Evolutionary conservation across 2,888 invertebrate species (phyloP).

Genomic region (Timema cristinae): DNA sequence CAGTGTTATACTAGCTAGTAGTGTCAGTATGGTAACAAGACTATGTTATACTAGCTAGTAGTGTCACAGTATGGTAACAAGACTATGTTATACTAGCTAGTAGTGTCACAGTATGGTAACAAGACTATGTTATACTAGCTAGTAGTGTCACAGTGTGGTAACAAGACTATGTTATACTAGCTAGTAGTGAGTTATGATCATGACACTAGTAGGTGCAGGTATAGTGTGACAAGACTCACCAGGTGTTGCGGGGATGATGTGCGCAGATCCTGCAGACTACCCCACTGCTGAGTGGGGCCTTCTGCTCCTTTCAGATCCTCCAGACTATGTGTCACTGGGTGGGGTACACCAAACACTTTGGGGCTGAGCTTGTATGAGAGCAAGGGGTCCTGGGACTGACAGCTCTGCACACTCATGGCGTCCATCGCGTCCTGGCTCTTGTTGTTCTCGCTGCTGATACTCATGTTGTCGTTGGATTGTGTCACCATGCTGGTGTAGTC

Average conservation of each 20-base stretch:
- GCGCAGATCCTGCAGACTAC: constrained; percentile 63
- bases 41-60: too few relatives aligned
- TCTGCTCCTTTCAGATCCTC: constrained; percentile 44
- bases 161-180: too few relatives aligned
- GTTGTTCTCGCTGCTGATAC: constrained; percentile 35
- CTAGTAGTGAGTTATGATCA: too few relatives aligned
- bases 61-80: too few relatives aligned
- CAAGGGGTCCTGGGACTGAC: constrained; percentile 37
- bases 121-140: too few relatives aligned
- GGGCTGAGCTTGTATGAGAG: constrained; percentile 57
- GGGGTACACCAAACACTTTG: constrained; percentile 57
- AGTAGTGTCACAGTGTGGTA: too few relatives aligned
- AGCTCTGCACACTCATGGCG: constrained; percentile 28
- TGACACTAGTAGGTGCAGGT: background rate
- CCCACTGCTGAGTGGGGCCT: constrained; percentile 46
- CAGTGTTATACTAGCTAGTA: too few relatives aligned
- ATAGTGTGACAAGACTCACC: constrained; percentile 22
- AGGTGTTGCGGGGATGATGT: constrained; percentile 34
- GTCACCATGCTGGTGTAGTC: constrained; percentile 18
- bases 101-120: too few relatives aligned
- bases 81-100: too few relatives aligned
- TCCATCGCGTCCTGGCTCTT: constrained; percentile 32
- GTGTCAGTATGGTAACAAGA: too few relatives aligned
- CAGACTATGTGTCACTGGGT: constrained; percentile 43
- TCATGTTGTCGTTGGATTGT: constrained; percentile 36